Base-by-base conservation (phyloP, 2,797 vertebrate genomes). In the Pangasius sanitwongsei region DNA sequence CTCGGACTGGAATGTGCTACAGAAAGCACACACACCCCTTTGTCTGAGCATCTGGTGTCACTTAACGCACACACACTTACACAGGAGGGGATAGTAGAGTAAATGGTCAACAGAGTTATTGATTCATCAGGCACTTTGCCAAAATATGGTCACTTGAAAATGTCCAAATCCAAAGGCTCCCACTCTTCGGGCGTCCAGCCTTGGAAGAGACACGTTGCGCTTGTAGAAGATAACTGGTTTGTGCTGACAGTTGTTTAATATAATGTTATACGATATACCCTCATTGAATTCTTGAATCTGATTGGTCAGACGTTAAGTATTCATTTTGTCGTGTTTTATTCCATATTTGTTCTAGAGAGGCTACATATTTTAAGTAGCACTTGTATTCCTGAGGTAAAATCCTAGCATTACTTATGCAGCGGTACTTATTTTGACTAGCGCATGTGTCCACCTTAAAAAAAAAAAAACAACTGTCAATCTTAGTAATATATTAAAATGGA, bases 31-130 rank as follows among this genome's bases (percentile, higher is more conserved):
- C 86, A 78, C 80, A 34, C 37, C 65, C 53, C 92, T 93, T 93
- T 86, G 94, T 96, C 92, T 93, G 92, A 91, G 94, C 95, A 96
- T 95, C 95, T 96, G 96, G 92, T 94, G 94, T 93, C 87, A 93
- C 91, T 95, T 94, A 95, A 91, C 91, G 88, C 93, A 91, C 93
- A 94, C 93, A 89, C 92, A 92, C 89, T 87, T 34, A 23, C 25
- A 85, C 74, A 50, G 89, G 87, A 74, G 80, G 1, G 67, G 87
- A 94, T 77, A 93, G 90, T 94, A 93, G 95, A 95, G 95, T 94
- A 95, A 94, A 95, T 85, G 90, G 88, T 94, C 88, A 91, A 89
- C 90, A 91, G 87, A 92, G 90, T 94, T 93, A 93, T 92, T 92
- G 90, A 92, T 91, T 92, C 85, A 61, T 75, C 53, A n/a, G 70